A percentile compares a stretch with the other conserved stretches of the same genome.
phyloP scores from a whole-genome alignment of 2,797 vertebrate species.

The Eremophila alpestris region DNA sequence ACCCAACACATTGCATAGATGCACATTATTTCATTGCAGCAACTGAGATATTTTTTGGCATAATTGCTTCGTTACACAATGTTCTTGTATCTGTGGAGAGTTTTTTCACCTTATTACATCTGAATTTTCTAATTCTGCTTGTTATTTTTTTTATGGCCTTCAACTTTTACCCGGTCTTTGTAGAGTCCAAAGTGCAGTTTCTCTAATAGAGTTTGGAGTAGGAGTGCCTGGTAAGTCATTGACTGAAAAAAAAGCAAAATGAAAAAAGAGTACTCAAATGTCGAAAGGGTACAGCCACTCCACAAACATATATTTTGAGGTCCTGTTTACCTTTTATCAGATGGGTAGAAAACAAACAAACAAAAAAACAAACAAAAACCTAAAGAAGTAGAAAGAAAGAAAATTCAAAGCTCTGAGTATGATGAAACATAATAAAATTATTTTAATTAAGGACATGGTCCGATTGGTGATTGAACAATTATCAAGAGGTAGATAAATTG shows the following conservation, averaged over 20 bases:
- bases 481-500: neutral
- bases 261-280: no score
- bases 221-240: neutral
- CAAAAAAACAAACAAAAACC: neutral
- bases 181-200: neutral
- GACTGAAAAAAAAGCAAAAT: neutral
- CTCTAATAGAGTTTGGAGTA: neutral
- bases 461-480: neutral
- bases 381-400: neutral
- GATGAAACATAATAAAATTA: neutral
- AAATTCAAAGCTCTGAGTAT: neutral
- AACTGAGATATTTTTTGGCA: neutral
- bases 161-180: neutral
- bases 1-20: neutral
- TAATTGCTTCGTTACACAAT: neutral
- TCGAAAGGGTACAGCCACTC: neutral
- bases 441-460: neutral
- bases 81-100: neutral
- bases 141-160: neutral
- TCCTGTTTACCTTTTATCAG: neutral
- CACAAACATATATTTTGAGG: neutral
- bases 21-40: neutral
- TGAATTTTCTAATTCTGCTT: neutral
- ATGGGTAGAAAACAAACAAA: neutral
- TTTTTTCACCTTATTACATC: neutral